These are phyloP conservation scores for Ormyrus labotus DNA, from an alignment of 2,888 invertebrate genomes.

Conservation along the genomic window DNA sequence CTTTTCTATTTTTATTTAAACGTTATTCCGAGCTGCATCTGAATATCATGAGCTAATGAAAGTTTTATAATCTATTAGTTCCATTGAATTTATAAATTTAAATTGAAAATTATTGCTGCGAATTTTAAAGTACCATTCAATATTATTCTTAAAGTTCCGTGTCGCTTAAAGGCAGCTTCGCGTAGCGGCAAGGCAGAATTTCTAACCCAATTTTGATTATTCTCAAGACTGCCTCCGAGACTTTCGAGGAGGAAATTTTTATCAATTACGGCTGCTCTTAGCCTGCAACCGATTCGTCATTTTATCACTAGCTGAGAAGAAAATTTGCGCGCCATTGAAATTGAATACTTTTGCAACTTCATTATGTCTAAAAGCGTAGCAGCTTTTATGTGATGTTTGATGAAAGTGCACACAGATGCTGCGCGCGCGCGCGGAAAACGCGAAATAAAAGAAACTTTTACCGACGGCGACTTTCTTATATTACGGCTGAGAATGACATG, in stretches of 20 bases:
- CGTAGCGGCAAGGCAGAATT: too few relatives aligned
- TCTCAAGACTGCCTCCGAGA: not conserved
- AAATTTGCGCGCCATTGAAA: constrained; percentile 2
- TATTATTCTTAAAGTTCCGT: too few relatives aligned
- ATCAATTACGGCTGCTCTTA: not conserved
- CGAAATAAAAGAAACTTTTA: constrained; percentile 36
- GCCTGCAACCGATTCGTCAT: not conserved
- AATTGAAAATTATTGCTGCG: too few relatives aligned
- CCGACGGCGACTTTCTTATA: constrained; percentile 25
- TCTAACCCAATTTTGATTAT: not conserved
- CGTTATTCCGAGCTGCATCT: not conserved
- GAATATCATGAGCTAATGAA: too few relatives aligned
- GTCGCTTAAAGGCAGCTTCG: too few relatives aligned
- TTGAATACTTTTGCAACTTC: constrained; percentile 23
- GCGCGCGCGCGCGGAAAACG: not conserved
- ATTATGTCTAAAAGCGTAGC: constrained; percentile 28
- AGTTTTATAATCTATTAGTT: too few relatives aligned
- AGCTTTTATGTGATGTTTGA: constrained; percentile 18
- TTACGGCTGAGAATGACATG: constrained; percentile 17
- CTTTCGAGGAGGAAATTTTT: not conserved
- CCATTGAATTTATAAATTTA: too few relatives aligned
- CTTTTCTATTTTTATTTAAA: not conserved
- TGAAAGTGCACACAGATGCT: constrained; percentile 8
- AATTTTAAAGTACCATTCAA: too few relatives aligned
- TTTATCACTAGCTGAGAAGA: too few relatives aligned